Conservation (phyloP, 2,888 invertebrate species). For the Microplitis manilae region DNA sequence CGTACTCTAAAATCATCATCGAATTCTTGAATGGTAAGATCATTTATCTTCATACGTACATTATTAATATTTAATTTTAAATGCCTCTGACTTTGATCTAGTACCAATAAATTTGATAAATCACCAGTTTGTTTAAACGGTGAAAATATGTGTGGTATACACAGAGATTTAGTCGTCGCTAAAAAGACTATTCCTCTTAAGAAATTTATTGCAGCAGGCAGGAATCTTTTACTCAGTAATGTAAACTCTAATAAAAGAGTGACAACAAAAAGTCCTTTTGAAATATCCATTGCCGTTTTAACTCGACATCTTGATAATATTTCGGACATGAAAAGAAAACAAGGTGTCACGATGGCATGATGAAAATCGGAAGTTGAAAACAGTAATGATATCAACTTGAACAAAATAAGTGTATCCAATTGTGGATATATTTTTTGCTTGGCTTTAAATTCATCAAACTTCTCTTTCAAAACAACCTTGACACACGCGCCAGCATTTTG, state of each 20-base stretch:
- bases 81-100: slow-evolving; percentile 72
- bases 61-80: slow-evolving; percentile 62
- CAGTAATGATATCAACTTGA: slow-evolving; percentile 85
- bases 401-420: slow-evolving; percentile 82
- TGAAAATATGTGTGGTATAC: slow-evolving; percentile 77
- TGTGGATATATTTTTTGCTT: slow-evolving; percentile 77
- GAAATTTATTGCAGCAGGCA: slow-evolving; percentile 87
- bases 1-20: slow-evolving; percentile 79
- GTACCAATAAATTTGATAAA: slow-evolving; percentile 75
- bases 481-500: slow-evolving; percentile 79
- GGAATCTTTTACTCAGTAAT: slow-evolving; percentile 82
- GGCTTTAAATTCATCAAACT: slow-evolving; percentile 78
- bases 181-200: slow-evolving; percentile 83
- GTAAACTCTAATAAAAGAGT: slow-evolving; percentile 86
- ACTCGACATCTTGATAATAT: slow-evolving; percentile 80
- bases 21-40: slow-evolving; percentile 74
- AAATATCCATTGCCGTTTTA: slow-evolving; percentile 78
- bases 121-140: slow-evolving; percentile 78
- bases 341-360: slow-evolving; percentile 81
- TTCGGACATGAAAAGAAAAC: slow-evolving; percentile 85
- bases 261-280: slow-evolving; percentile 84
- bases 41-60: slow-evolving; percentile 74
- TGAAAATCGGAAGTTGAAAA: slow-evolving; percentile 92
- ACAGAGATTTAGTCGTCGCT: slow-evolving; percentile 77
- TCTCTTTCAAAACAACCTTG: slow-evolving; percentile 81